These are phyloP conservation scores for Lonchura striata DNA, from an alignment of 2,113 vertebrate genomes.

Conservation along the genomic window DNA sequence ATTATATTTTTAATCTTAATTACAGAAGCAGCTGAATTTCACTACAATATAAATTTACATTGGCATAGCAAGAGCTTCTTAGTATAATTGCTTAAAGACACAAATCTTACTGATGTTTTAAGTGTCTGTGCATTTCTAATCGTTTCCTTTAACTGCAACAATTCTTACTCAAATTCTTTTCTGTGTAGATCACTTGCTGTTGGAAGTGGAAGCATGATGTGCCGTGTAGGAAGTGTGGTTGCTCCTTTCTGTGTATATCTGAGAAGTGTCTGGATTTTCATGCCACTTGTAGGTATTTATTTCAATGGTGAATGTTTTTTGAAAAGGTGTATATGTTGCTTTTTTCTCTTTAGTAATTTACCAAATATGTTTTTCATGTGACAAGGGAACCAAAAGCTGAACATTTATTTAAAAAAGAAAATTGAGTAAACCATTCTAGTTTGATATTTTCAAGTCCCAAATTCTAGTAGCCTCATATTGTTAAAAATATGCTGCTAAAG, in stretches of 20 bases:
- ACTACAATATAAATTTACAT: not conserved
- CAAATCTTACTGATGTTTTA: not conserved
- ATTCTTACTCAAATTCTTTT: not conserved
- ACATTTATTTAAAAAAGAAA: not conserved
- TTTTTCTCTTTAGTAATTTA: not conserved
- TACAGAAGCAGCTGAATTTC: not conserved
- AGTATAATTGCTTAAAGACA: not conserved
- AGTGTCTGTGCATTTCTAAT: not conserved
- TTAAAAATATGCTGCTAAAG: not conserved
- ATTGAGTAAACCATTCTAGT: not conserved
- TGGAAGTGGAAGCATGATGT: constrained; percentile 91
- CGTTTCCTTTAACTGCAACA: not conserved
- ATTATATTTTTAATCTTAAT: not conserved
- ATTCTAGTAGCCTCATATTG: not conserved
- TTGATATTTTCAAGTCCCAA: not conserved
- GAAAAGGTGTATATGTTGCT: not conserved
- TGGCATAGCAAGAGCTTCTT: not conserved
- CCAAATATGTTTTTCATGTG: not conserved
- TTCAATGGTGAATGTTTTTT: not conserved
- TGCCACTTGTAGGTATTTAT: constrained; percentile 82
- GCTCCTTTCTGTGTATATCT: constrained; percentile 86
- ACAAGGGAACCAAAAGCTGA: not conserved
- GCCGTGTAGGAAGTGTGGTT: constrained; percentile 85
- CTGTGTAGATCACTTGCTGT: constrained; percentile 83
- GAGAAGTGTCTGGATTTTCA: constrained; percentile 82